A percentile compares a stretch with the other conserved stretches of the same genome.
These are phyloP conservation scores for Parapsyche elsis DNA, from an alignment of 1,140 invertebrate species.

Conservation along the genomic window DNA sequence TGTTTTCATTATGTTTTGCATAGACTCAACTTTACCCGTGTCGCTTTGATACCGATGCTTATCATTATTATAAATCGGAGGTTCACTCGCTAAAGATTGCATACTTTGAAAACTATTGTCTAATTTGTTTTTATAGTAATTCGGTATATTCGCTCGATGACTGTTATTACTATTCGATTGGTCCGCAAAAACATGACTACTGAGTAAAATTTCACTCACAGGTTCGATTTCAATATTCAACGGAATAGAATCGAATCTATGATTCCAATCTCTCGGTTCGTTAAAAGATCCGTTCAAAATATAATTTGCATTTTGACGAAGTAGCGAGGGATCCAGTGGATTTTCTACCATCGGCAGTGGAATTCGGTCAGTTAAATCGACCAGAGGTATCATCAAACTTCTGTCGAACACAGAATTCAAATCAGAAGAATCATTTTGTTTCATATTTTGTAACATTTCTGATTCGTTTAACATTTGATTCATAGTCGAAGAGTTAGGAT, in stretches of 20 bases:
- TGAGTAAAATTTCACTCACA: constrained; percentile 38
- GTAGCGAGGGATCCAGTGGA: background rate
- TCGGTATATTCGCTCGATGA: constrained; percentile 25
- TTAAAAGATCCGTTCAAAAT: constrained; percentile 22
- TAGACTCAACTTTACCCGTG: constrained; percentile 1
- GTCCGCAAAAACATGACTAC: constrained; percentile 37
- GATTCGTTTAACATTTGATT: constrained; percentile 37
- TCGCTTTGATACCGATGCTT: background rate
- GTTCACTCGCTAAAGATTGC: constrained; percentile 36
- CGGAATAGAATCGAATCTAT: constrained; percentile 36
- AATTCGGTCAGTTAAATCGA: constrained; percentile 49
- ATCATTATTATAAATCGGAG: constrained; percentile 25
- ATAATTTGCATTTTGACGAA: constrained; percentile 29
- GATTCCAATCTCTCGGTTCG: constrained; percentile 39
- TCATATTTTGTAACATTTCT: background rate
- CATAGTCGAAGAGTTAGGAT: constrained; percentile 16
- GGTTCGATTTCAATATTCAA: constrained; percentile 50
- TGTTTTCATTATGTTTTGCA: constrained; percentile 3
- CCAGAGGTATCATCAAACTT: constrained; percentile 44
- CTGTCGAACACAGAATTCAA: constrained; percentile 21
- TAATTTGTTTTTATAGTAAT: constrained; percentile 43
- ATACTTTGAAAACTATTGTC: constrained; percentile 40
- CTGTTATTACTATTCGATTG: constrained; percentile 29
- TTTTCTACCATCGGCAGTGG: background rate
- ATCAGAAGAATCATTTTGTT: constrained; percentile 21